Percentiles rank a stretch among this genome's conserved stretches.
Conservation (phyloP, 1,140 invertebrate genomes). For the Papilio aristodemus region DNA sequence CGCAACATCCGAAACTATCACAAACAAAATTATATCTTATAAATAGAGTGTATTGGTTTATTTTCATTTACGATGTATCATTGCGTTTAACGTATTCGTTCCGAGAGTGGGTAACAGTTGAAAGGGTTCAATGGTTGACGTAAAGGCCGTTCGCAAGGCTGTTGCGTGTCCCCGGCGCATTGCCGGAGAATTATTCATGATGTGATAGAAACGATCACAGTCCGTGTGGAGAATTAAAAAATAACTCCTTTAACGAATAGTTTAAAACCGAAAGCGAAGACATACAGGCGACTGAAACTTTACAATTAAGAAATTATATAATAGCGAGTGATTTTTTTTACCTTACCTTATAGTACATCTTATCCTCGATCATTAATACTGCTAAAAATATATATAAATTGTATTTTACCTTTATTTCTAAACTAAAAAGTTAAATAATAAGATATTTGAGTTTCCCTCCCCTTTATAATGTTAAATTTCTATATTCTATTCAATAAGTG, state of each 20-base stretch:
- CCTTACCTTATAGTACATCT: too few relatives aligned
- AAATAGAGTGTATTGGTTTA: background rate
- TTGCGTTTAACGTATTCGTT: constrained; percentile 15
- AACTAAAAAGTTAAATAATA: background rate
- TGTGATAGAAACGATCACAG: constrained; percentile 23
- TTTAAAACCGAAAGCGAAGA: background rate
- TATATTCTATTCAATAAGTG: constrained; percentile 43
- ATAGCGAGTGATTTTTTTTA: background rate
- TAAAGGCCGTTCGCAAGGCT: constrained; percentile 63
- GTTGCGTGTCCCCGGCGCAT: constrained; percentile 37
- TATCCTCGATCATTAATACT: too few relatives aligned
- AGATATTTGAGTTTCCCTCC: background rate
- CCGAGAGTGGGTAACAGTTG: constrained; percentile 54
- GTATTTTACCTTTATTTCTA: background rate
- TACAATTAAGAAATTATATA: background rate
- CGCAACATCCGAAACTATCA: background rate
- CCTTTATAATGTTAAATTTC: background rate
- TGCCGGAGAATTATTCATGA: constrained; percentile 25
- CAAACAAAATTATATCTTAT: constrained; percentile 32
- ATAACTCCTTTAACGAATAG: constrained; percentile 11
- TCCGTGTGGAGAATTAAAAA: constrained; percentile 2
- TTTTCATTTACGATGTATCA: constrained; percentile 2
- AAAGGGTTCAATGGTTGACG: constrained; percentile 54
- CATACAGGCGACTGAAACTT: background rate
- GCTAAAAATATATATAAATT: too few relatives aligned